Percentiles rank a stretch among this genome's conserved stretches.
These are phyloP conservation scores for Rotaria sp. DNA, from an alignment of 2,888 invertebrate genomes.

Conservation along the genomic window DNA sequence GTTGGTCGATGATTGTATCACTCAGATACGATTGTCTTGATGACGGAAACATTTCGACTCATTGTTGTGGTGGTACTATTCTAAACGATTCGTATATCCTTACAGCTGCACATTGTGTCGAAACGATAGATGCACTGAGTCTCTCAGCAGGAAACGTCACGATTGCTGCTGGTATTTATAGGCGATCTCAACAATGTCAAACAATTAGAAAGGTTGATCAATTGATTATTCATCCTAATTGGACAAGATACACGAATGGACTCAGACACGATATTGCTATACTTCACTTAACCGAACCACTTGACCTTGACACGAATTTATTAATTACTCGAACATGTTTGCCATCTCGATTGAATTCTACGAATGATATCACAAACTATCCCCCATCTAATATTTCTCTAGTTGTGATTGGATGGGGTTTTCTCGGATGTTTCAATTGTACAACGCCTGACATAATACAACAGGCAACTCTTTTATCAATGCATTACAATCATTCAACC, in stretches of 20 bases:
- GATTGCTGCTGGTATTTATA: too few species aligned
- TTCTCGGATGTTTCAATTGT: neutral
- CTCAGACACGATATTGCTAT: too few species aligned
- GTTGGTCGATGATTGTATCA: neutral
- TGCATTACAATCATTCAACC: neutral
- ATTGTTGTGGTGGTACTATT: neutral
- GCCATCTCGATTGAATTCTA: neutral
- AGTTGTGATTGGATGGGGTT: too few species aligned
- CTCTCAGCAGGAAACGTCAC: too few species aligned
- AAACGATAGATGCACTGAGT: too few species aligned
- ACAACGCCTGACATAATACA: neutral
- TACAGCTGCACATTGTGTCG: neutral
- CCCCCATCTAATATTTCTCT: neutral
- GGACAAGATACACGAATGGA: fast-evolving
- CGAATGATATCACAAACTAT: neutral
- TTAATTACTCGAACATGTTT: too few species aligned
- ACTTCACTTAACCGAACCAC: too few species aligned
- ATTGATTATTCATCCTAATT: too few species aligned
- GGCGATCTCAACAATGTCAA: too few species aligned
- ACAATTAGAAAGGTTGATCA: too few species aligned
- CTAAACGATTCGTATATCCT: neutral
- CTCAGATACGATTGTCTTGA: neutral
- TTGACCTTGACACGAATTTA: too few species aligned
- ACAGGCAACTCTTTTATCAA: neutral
- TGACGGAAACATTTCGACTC: neutral